A percentile compares a stretch with the other conserved stretches of the same genome.
Evolutionary conservation across 2,113 vertebrate genomes (phyloP).

Genomic region (Regulus satrapa): DNA sequence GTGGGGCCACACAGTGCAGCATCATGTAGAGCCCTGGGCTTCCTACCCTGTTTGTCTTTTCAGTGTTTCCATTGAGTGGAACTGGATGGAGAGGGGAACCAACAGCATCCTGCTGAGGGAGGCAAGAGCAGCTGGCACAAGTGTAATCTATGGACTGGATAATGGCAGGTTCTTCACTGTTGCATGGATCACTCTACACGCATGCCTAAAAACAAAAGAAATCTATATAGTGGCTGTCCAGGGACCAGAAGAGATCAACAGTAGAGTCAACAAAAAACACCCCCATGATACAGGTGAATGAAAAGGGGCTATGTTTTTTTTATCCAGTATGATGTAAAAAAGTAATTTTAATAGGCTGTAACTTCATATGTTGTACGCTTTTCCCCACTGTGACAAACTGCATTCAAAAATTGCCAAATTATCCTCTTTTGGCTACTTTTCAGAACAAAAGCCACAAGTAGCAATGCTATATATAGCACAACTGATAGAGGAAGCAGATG

Average conservation of each 20-base stretch:
- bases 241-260: constrained; percentile 63
- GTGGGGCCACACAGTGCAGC: constrained; percentile 88
- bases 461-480: not conserved
- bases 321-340: constrained; percentile 12
- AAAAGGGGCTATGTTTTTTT: not conserved
- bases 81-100: constrained; percentile 43
- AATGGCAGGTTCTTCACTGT: constrained; percentile 71
- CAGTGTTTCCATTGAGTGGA: not conserved
- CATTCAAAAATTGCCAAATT: not conserved
- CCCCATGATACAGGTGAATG: not conserved
- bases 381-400: not conserved
- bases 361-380: not conserved
- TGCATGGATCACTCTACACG: constrained; percentile 79
- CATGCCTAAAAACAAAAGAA: constrained; percentile 74
- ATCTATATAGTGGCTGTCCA: constrained; percentile 66
- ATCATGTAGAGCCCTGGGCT: constrained; percentile 85
- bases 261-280: constrained; percentile 6
- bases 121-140: constrained; percentile 7
- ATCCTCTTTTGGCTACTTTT: not conserved
- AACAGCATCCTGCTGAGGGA: constrained; percentile 41
- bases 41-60: not conserved
- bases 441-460: not conserved
- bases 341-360: not conserved
- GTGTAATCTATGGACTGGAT: constrained; percentile 52
- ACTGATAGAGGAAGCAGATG: not conserved